Percentiles rank a stretch among this genome's conserved stretches.
phyloP scores from a whole-genome alignment of 2,113 vertebrate species.

The Nibea albiflora region DNA sequence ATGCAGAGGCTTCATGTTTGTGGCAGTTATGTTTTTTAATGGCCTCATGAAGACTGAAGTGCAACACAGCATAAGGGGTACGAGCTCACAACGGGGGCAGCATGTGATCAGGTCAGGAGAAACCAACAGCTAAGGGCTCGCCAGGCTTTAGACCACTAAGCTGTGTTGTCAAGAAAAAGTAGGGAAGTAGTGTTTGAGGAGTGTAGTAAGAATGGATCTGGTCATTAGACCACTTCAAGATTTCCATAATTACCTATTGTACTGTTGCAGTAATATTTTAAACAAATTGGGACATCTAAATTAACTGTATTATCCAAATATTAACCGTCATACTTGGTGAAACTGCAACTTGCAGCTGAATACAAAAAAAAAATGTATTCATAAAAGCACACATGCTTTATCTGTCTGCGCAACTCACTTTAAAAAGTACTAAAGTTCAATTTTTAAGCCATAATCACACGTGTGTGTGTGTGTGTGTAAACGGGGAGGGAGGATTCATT shows the following conservation, averaged over 20 bases:
- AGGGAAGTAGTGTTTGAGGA: background rate
- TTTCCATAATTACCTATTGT: background rate
- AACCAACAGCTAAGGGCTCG: constrained; percentile 9
- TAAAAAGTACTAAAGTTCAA: background rate
- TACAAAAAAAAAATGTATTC: background rate
- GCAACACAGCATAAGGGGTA: background rate
- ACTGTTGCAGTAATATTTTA: background rate
- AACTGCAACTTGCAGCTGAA: background rate
- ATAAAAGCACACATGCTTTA: background rate
- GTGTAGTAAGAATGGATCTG: background rate
- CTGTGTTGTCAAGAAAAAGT: background rate
- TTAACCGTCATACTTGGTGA: background rate
- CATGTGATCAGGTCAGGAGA: constrained; percentile 52
- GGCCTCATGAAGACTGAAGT: background rate
- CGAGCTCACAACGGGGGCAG: constrained; percentile 6
- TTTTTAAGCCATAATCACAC: constrained; percentile 13
- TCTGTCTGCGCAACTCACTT: background rate
- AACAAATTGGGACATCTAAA: background rate
- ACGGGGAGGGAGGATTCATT: constrained; percentile 7
- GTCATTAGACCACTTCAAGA: background rate
- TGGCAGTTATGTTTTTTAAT: background rate
- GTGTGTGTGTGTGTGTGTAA: background rate
- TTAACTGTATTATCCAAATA: background rate
- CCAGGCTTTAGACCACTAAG: background rate
- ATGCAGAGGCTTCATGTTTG: background rate